Conservation (phyloP, 2,113 vertebrate species). For the Panurus biarmicus region DNA sequence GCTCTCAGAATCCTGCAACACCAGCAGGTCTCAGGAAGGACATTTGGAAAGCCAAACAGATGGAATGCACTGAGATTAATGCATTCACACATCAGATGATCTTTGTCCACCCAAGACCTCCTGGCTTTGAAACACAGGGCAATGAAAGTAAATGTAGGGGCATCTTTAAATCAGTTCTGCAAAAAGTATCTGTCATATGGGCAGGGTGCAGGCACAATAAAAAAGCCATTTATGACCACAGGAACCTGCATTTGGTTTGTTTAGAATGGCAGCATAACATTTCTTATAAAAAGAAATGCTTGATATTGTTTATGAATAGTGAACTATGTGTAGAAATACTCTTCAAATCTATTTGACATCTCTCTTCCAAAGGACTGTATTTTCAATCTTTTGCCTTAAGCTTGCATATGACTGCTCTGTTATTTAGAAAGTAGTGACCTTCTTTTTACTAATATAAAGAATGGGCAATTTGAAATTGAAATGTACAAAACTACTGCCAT, state of each 20-base stretch:
- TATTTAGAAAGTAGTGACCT: constrained; percentile 20
- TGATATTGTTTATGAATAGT: constrained; percentile 18
- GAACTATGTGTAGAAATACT: constrained; percentile 10
- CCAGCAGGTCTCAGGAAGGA: neutral
- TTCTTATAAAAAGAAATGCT: neutral
- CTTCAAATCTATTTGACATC: neutral
- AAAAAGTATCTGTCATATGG: neutral
- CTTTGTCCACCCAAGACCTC: neutral
- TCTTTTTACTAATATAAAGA: neutral
- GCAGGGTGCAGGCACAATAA: neutral
- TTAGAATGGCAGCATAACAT: neutral
- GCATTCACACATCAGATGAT: neutral
- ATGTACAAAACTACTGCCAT: neutral
- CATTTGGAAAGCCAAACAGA: neutral
- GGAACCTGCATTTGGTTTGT: neutral
- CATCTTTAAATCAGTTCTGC: neutral
- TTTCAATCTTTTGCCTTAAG: neutral
- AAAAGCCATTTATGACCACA: neutral
- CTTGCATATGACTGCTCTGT: neutral
- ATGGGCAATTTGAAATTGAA: neutral
- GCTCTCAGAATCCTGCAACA: neutral
- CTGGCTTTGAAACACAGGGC: neutral
- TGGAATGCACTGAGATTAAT: neutral
- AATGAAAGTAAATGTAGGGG: neutral
- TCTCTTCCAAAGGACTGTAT: neutral